phyloP scores from a whole-genome alignment of 1,140 invertebrate genomes.

The Lepidurus arcticus region DNA sequence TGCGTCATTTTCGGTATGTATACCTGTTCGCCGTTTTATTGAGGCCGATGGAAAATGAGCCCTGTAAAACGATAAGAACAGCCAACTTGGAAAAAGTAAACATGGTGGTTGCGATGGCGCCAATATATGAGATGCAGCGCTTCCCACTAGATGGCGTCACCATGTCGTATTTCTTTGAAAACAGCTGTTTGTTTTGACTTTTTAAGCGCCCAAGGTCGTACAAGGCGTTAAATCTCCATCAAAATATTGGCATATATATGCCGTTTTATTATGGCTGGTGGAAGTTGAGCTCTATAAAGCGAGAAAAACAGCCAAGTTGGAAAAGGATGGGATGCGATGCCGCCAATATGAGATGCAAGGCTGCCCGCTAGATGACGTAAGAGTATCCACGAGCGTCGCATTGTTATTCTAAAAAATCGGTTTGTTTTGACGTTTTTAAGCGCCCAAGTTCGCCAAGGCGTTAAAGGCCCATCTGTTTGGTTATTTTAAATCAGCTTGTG shows the following conservation, averaged over 20 bases:
- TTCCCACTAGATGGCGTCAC: background rate
- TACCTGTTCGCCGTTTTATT: background rate
- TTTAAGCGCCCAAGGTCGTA: background rate
- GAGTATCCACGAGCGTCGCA: background rate
- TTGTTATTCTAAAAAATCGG: background rate
- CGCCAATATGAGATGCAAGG: background rate
- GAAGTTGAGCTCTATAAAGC: background rate
- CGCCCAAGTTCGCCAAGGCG: background rate
- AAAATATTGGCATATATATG: too few species aligned
- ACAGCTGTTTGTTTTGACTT: background rate
- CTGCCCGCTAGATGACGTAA: background rate
- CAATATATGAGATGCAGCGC: background rate
- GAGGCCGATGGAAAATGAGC: background rate
- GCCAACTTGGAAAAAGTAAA: background rate
- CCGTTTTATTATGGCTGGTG: too few species aligned
- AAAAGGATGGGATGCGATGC: background rate
- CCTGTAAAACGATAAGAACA: background rate
- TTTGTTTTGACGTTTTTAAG: background rate
- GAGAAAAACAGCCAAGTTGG: background rate
- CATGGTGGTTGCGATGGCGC: background rate
- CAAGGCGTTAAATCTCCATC: background rate
- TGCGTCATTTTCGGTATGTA: background rate
- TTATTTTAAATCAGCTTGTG: slow-evolving; percentile 13
- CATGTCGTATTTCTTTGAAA: background rate
- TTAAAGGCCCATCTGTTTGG: background rate